phyloP scores from a whole-genome alignment of 2,113 vertebrate species.

The Ctenomys sociabilis region DNA sequence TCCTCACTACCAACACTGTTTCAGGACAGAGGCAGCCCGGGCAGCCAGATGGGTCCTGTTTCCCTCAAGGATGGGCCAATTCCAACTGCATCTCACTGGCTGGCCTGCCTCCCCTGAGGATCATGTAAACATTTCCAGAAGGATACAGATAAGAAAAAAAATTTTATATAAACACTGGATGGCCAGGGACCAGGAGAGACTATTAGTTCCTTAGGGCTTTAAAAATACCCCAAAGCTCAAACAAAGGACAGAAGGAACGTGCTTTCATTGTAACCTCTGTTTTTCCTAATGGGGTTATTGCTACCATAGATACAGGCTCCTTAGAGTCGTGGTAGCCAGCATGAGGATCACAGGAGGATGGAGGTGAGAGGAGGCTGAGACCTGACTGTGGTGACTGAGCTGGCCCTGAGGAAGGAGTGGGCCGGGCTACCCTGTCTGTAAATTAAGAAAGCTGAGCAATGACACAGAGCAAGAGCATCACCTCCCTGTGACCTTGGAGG shows the following conservation, averaged over 20 bases:
- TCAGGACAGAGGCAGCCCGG: not conserved
- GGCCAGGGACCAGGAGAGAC: slow-evolving; percentile 70
- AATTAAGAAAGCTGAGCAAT: not conserved
- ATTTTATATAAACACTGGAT: slow-evolving; percentile 74
- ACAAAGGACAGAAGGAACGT: slow-evolving; percentile 46
- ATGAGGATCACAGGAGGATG: not conserved
- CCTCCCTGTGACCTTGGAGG: not conserved
- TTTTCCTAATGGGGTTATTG: slow-evolving; percentile 16
- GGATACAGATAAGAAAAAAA: slow-evolving; percentile 72
- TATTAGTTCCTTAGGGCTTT: slow-evolving; percentile 78
- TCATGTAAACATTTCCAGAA: slow-evolving; percentile 78
- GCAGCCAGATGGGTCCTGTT: slow-evolving; percentile 77
- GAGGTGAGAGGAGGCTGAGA: not conserved
- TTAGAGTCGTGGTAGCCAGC: not conserved
- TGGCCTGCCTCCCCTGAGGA: slow-evolving; percentile 53
- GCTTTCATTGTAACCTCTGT: slow-evolving; percentile 57
- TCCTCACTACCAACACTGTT: not conserved
- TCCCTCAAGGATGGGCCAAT: not conserved
- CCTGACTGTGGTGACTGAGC: not conserved
- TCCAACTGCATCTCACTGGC: slow-evolving; percentile 65
- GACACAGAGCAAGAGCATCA: not conserved
- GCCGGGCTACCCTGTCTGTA: not conserved
- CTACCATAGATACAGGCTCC: not conserved
- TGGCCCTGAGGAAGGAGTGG: not conserved
- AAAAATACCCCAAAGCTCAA: slow-evolving; percentile 71